Evolutionary conservation across 2,797 vertebrate genomes (phyloP), one percentile per base, ranked within the genome.

Genomic region (Cyprinodon diabolis): DNA sequence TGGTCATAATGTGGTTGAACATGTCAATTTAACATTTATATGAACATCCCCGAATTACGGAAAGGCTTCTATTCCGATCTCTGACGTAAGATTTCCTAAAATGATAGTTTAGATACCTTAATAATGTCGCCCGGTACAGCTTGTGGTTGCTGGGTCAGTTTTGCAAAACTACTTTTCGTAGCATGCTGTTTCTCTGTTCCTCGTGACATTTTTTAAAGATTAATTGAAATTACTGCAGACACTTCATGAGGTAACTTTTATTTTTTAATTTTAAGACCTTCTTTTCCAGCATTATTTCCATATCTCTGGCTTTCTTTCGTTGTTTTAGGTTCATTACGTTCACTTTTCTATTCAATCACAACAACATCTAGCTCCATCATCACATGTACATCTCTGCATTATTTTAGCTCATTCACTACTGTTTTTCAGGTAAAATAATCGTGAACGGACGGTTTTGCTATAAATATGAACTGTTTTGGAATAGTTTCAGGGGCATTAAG

Each of bases 81-180:
- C 54, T 15, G 6, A 62, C 14, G 60, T 6, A 0, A 25, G 15
- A 47, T 54, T 51, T 30, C 49, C 55, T 21, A n/a, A 5, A 6
- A 56, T 6, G 65, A 47, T 15, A 17, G 1, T 43, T 0, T 19
- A 12, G 70, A 30, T 7, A 35, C 25, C 17, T 25, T 4, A 1
- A 0, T 40, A 25, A 68, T 60, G 35, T 51, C 5, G 21, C 37
- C 72, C 37, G 60, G 23, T 65, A 43, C 70, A 21, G 6, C 56
- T 19, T 74, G 52, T 55, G 80, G 15, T 57, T 77, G 81, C 65
- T 66, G 79, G 74, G n/a, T 78, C 77, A 85, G 71, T 87, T 82
- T 71, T 62, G 35, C 52, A 67, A 57, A 87, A 88, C 74, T 89
- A 55, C 77, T 86, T 79, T 73, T 78, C 81, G 73, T 54, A 66